These are phyloP conservation scores for Venusia cambrica DNA, from an alignment of 2,888 invertebrate species.

Conservation along the genomic window DNA sequence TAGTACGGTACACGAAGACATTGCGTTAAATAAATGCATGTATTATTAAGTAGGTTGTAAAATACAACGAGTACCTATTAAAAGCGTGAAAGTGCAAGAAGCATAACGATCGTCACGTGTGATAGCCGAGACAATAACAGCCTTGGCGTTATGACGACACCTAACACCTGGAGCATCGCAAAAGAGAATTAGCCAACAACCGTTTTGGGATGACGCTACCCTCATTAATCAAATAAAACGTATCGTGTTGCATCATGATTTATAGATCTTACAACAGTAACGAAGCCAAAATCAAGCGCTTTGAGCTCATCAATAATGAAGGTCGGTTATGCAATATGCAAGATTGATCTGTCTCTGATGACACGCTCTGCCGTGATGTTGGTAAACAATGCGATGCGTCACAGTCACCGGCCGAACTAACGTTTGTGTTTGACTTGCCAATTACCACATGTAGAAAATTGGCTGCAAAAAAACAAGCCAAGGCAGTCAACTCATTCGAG, in stretches of 20 bases:
- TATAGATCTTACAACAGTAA: constrained; percentile 33
- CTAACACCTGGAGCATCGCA: constrained; percentile 45
- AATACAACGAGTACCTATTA: constrained; percentile 11
- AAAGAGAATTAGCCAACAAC: constrained; percentile 45
- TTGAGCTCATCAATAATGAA: constrained; percentile 27
- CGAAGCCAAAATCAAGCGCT: constrained; percentile 27
- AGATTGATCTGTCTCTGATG: constrained; percentile 21
- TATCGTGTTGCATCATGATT: constrained; percentile 41
- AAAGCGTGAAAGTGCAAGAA: constrained; percentile 37
- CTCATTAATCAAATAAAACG: constrained; percentile 53
- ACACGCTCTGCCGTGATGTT: constrained; percentile 24
- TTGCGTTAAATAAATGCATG: background rate
- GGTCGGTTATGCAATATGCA: constrained; percentile 32
- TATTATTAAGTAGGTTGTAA: constrained; percentile 3
- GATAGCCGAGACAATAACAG: constrained; percentile 58
- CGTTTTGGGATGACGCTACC: constrained; percentile 37
- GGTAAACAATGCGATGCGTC: constrained; percentile 33
- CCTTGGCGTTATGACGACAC: constrained; percentile 52
- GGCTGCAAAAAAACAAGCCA: constrained; percentile 6
- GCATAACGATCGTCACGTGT: constrained; percentile 45
- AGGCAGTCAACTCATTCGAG: constrained; percentile 16
- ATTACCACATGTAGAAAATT: constrained; percentile 23
- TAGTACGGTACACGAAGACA: constrained; percentile 9
- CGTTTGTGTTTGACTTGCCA: constrained; percentile 28
- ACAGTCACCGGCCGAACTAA: constrained; percentile 27